Percentiles rank a stretch among this genome's conserved stretches.
Evolutionary conservation across 1,140 invertebrate genomes (phyloP).

Genomic region (Monomorium pharaonis): DNA sequence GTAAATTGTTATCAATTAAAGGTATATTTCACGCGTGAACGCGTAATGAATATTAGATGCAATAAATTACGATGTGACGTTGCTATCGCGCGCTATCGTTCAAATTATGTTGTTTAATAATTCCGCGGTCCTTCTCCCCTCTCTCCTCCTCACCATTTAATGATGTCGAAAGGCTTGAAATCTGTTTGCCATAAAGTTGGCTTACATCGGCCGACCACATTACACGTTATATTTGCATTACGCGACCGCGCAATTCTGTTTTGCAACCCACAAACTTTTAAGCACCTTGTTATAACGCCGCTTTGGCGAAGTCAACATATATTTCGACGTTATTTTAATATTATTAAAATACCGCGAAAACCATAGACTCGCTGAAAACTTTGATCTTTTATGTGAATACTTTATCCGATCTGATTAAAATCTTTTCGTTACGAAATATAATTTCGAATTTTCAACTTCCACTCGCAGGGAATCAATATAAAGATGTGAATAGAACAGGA

Average conservation of each 20-base stretch:
- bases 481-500: not conserved
- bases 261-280: conserved; percentile 30
- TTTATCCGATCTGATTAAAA: conserved; percentile 16
- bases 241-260: conserved; percentile 17
- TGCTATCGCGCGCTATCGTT: not conserved
- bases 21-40: not conserved
- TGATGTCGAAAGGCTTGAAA: conserved; percentile 32
- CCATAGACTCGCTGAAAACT: not conserved
- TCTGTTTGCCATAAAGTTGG: conserved; percentile 11
- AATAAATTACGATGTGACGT: not conserved
- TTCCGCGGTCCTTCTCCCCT: not conserved
- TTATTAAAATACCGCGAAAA: conserved; percentile 24
- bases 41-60: not conserved
- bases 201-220: not conserved
- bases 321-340: conserved; percentile 25
- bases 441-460: not conserved
- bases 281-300: conserved; percentile 12
- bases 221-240: conserved; percentile 28
- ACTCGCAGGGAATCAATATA: not conserved
- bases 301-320: conserved; percentile 3
- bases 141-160: not conserved
- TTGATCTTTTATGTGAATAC: conserved; percentile 28
- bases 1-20: not conserved
- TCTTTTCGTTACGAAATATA: conserved; percentile 11
- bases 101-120: conserved; percentile 22